Base-by-base conservation (phyloP, 1,140 invertebrate species). In the Procambarus clarkii region DNA sequence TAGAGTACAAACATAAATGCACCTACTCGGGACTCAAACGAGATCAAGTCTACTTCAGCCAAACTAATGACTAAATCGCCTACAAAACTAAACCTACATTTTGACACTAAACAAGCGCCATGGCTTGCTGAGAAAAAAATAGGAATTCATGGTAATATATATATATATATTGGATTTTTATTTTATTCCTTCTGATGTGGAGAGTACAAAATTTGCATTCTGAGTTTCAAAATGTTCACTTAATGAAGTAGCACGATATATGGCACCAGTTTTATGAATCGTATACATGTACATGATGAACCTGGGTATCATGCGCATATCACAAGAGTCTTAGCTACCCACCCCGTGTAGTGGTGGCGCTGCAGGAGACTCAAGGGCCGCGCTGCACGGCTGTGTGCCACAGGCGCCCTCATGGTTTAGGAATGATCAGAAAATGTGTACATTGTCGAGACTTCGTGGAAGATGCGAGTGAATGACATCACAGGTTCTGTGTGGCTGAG, bases 1-100 rank as follows among this genome's bases (percentile, higher is more conserved):
- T 86, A 86, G 71, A 86, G 71, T 86, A 86, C 85, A 86, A 86
- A 86, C 85, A 86, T 86, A 86, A 86, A 77, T 86, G 85, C 85
- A 48, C 74, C 85, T 86, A 86, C 85, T 78, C n/a, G 46, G 50
- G 85, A 86, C 46, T 77, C 54, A 58, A 78, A 76, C 74, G 74
- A 86, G 74, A 86, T 86, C 85, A 86, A 34, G 71, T 50, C 71
- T 85, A 85, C 83, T 71, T 71, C 64, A 85, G 83, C 83, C 54
- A 85, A 69, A 18, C 83, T 85, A 85, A 74, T 74, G 60, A 85
- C 46, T 48, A 69, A 71, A 9, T 24, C 21, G 45, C 46, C 83
- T 85, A 85, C 83, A 85, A 85, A 85, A 85, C 83, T 85, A 85
- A 81, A 85, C 48, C 83, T 85, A 85, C 69, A 69, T 71, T 71